A percentile compares a stretch with the other conserved stretches of the same genome.
These are phyloP conservation scores for Drosophila pallidifrons DNA, from an alignment of 1,140 invertebrate species.

Conservation along the genomic window DNA sequence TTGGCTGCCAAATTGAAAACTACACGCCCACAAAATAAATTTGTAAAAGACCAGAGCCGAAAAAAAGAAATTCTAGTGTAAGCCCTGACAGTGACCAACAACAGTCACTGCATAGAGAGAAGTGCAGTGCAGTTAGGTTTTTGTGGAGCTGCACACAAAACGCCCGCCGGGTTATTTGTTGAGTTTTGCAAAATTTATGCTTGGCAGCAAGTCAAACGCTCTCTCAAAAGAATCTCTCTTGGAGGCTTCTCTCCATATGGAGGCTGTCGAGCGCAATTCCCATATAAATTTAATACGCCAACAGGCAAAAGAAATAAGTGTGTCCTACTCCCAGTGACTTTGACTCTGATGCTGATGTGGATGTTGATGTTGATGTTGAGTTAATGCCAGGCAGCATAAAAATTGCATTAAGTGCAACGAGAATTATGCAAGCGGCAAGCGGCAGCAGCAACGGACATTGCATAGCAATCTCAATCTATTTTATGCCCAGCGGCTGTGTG, in stretches of 20 bases:
- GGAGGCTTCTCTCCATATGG: constrained; percentile 49
- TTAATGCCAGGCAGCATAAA: constrained; percentile 75
- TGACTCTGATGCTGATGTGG: constrained; percentile 7
- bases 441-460: background rate
- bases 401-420: constrained; percentile 77
- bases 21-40: constrained; percentile 79
- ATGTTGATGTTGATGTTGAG: constrained; percentile 32
- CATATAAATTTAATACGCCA: constrained; percentile 83
- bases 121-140: background rate
- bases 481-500: constrained; percentile 54
- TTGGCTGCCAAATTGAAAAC: constrained; percentile 76
- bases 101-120: constrained; percentile 21
- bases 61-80: constrained; percentile 3
- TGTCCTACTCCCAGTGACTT: constrained; percentile 27
- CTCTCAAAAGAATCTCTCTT: constrained; percentile 30
- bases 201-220: constrained; percentile 80
- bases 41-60: constrained; percentile 49
- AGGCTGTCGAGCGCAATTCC: constrained; percentile 63
- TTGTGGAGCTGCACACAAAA: constrained; percentile 4
- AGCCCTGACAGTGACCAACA: constrained; percentile 65
- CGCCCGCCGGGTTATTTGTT: constrained; percentile 69
- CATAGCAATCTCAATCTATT: constrained; percentile 67
- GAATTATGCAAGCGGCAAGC: constrained; percentile 69
- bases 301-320: constrained; percentile 77
- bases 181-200: constrained; percentile 80